Evolutionary conservation across 1,140 invertebrate genomes (phyloP).

Genomic region (Glossosoma conforme): DNA sequence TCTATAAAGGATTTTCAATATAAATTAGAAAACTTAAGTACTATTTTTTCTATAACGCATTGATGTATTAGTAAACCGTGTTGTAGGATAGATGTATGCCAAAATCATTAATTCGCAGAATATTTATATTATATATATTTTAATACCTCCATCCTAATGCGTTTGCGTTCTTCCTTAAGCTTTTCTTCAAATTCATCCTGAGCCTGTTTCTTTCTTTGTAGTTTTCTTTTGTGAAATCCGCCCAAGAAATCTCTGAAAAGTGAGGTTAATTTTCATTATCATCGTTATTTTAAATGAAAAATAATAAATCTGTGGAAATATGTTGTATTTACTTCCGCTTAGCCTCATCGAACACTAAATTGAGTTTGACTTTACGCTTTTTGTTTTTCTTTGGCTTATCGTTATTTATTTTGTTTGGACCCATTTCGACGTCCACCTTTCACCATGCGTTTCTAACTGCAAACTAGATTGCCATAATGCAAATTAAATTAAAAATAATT

Average conservation of each 20-base stretch:
- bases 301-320: constrained; percentile 9
- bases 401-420: background rate
- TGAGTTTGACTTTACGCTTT: constrained; percentile 41
- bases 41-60: too few relatives aligned
- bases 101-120: too few relatives aligned
- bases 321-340: constrained; percentile 41
- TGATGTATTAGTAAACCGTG: too few relatives aligned
- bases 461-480: too few relatives aligned
- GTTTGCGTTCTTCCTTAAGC: constrained; percentile 68
- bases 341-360: constrained; percentile 47
- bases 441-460: too few relatives aligned
- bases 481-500: too few relatives aligned
- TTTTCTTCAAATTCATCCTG: constrained; percentile 62
- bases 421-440: too few relatives aligned
- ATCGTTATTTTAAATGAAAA: background rate
- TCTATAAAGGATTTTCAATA: too few relatives aligned
- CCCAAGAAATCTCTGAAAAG: constrained; percentile 60
- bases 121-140: too few relatives aligned
- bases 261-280: constrained; percentile 9
- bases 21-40: too few relatives aligned
- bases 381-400: constrained; percentile 35
- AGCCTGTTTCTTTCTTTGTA: constrained; percentile 64
- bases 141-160: constrained; percentile 68
- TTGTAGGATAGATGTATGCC: too few relatives aligned
- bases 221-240: constrained; percentile 72